Evolutionary conservation across 92 coral and sea anemone species (phyloP).

Genomic region (Epizoanthus scotinus): DNA sequence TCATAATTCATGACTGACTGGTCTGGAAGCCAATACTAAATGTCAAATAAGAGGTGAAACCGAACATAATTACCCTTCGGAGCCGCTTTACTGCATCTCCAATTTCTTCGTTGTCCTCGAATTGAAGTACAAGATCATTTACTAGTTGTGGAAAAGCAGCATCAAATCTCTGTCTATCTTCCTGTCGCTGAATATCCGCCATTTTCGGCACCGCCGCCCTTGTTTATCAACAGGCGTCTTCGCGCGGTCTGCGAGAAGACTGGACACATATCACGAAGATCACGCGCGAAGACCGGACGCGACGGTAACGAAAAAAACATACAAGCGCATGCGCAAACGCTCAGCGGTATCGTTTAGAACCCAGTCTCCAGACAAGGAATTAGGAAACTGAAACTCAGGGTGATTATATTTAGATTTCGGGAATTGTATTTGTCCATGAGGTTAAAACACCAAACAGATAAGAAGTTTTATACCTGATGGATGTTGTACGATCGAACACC

Average conservation of each 20-base stretch:
- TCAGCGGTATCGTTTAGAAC: too few relatives aligned
- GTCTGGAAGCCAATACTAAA: background rate
- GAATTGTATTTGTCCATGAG: too few relatives aligned
- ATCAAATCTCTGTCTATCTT: constrained; percentile 70
- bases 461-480: too few relatives aligned
- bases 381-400: too few relatives aligned
- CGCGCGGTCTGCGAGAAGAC: constrained; percentile 4
- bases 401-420: too few relatives aligned
- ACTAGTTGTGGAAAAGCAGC: constrained; percentile 68
- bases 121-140: constrained; percentile 62
- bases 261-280: background rate
- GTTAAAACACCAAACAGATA: too few relatives aligned
- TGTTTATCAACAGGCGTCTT: background rate
- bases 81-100: constrained; percentile 74
- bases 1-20: too few relatives aligned
- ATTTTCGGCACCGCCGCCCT: background rate
- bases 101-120: constrained; percentile 50
- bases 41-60: background rate
- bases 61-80: constrained; percentile 50
- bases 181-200: constrained; percentile 9
- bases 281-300: too few relatives aligned
- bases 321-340: too few relatives aligned
- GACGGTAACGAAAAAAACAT: too few relatives aligned
- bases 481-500: too few relatives aligned
- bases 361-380: too few relatives aligned